Conservation (phyloP, 2,113 vertebrate species). For the Strix aluco region DNA sequence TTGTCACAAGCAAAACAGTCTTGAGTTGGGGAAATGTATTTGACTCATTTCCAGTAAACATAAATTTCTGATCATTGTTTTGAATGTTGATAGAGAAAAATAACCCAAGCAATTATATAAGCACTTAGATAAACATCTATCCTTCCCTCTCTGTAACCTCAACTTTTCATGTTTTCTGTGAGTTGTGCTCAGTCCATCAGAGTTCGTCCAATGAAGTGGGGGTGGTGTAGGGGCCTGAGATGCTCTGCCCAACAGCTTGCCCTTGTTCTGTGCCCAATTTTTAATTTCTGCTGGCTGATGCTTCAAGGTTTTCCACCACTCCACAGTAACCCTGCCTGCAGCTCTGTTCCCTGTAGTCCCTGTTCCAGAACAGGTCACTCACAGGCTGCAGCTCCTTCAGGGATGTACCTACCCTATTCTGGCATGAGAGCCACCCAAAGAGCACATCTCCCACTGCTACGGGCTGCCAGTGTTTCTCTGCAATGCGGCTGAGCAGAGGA, state of each 20-base stretch:
- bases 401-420: accelerated
- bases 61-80: not conserved
- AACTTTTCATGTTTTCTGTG: not conserved
- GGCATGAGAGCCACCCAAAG: not conserved
- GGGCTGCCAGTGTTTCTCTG: not conserved
- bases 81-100: not conserved
- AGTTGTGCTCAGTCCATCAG: not conserved
- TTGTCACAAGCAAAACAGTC: not conserved
- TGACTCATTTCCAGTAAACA: not conserved
- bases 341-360: not conserved
- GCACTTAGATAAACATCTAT: not conserved
- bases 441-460: accelerated
- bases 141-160: not conserved
- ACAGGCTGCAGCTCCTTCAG: not conserved
- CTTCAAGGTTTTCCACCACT: not conserved
- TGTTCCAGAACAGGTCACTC: not conserved
- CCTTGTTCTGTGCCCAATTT: accelerated
- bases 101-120: not conserved
- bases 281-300: not conserved
- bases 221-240: not conserved
- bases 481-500: not conserved
- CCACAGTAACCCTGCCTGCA: accelerated
- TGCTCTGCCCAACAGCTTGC: not conserved
- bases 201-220: accelerated
- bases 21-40: not conserved